Evolutionary conservation across 2,888 invertebrate genomes (phyloP).

Genomic region (Chydorus sphaericus): DNA sequence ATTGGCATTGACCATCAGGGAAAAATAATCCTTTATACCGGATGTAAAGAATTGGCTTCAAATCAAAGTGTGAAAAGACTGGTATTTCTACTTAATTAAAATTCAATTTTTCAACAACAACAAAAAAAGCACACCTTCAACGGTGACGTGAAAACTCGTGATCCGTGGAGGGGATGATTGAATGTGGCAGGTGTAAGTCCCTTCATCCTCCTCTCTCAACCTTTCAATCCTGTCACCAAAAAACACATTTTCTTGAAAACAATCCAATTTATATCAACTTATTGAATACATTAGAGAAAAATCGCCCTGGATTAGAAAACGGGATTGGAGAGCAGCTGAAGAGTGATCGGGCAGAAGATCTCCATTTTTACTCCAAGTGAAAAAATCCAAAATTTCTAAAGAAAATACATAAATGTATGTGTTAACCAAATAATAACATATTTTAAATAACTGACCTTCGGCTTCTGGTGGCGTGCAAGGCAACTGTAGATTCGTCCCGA

Average conservation of each 20-base stretch:
- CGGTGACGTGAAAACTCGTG: constrained; percentile 9
- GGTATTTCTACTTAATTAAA: no score
- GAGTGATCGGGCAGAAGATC: background rate
- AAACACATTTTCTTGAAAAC: no score
- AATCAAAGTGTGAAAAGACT: no score
- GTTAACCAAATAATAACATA: background rate
- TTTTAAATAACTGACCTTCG: constrained; percentile 3
- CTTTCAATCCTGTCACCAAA: constrained; percentile 6
- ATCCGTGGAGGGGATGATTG: constrained; percentile 11
- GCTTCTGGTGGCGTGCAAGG: constrained; percentile 6
- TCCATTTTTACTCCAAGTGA: constrained; percentile 12
- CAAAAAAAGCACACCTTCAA: constrained; percentile 10
- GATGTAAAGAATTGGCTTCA: no score
- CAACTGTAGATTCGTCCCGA: constrained; percentile 6
- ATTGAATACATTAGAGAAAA: constrained; percentile 8
- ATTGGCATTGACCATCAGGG: no score
- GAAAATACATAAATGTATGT: no score
- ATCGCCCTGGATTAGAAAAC: constrained; percentile 8
- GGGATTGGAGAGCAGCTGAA: constrained; percentile 6
- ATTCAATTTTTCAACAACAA: no score
- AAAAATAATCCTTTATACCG: background rate
- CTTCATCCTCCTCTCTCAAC: constrained; percentile 5
- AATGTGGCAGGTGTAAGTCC: constrained; percentile 9
- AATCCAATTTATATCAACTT: no score
- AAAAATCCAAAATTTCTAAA: constrained; percentile 11